These are phyloP conservation scores for Phasia obesa DNA, from an alignment of 2,888 invertebrate genomes.

Conservation along the genomic window DNA sequence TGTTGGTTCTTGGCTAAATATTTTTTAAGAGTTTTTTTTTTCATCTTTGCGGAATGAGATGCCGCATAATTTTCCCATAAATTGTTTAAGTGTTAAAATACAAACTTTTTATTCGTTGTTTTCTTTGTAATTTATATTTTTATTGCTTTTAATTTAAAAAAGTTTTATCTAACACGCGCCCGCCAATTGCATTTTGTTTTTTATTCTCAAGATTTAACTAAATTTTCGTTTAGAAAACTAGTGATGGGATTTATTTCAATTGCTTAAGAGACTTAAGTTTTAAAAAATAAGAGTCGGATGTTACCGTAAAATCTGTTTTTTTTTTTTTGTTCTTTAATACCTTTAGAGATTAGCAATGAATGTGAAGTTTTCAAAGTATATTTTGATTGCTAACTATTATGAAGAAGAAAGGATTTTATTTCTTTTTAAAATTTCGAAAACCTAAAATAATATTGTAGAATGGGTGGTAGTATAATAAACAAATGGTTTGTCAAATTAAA, in stretches of 20 bases:
- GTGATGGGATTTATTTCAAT: neutral
- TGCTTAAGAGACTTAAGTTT: neutral
- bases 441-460: too few relatives aligned
- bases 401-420: too few relatives aligned
- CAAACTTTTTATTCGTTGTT: neutral
- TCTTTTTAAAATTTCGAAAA: too few relatives aligned
- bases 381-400: too few relatives aligned
- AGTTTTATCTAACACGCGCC: constrained; percentile 49
- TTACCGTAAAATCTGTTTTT: too few relatives aligned
- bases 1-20: too few relatives aligned
- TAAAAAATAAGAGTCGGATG: neutral
- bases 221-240: neutral
- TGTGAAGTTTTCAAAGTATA: too few relatives aligned
- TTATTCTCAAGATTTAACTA: neutral
- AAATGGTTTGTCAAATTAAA: too few relatives aligned
- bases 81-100: constrained; percentile 47
- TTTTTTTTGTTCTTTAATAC: too few relatives aligned
- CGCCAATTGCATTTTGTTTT: constrained; percentile 29
- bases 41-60: neutral
- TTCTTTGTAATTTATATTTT: neutral
- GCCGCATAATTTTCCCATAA: constrained; percentile 62
- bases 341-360: too few relatives aligned
- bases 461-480: too few relatives aligned
- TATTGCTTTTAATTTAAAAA: constrained; percentile 7
- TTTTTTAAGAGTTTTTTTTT: neutral